Evolutionary conservation across 2,797 vertebrate genomes (phyloP).

Genomic region (Nasua narica): DNA sequence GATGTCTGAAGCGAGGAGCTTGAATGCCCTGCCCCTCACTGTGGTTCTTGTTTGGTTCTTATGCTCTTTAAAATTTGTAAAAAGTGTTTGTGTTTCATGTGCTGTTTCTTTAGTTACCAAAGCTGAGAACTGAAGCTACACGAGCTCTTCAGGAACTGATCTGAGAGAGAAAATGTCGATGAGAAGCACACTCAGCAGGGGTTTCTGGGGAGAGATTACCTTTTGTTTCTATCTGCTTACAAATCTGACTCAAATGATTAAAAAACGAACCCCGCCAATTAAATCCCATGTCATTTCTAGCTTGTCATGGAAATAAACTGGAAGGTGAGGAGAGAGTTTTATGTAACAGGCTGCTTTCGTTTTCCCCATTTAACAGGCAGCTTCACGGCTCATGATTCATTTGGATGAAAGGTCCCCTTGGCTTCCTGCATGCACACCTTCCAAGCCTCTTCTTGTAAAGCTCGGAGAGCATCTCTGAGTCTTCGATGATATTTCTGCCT

Average conservation of each 20-base stretch:
- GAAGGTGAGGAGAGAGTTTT: neutral
- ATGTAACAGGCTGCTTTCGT: neutral
- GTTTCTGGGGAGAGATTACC: neutral
- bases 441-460: slow-evolving; percentile 44
- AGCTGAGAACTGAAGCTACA: neutral
- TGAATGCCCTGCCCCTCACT: neutral
- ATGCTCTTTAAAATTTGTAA: neutral
- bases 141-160: neutral
- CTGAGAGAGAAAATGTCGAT: neutral
- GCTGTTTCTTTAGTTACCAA: neutral
- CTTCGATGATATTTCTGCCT: slow-evolving; percentile 58
- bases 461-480: slow-evolving; percentile 33
- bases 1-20: neutral
- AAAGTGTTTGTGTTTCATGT: neutral
- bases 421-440: neutral
- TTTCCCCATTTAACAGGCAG: neutral
- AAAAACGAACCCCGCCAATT: neutral
- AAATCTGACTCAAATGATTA: neutral
- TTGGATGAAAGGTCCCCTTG: neutral
- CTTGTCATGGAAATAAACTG: neutral
- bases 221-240: neutral
- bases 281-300: slow-evolving; percentile 1
- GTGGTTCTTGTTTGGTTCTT: neutral
- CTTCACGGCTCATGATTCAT: slow-evolving; percentile 22
- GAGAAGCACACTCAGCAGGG: neutral